Base-by-base conservation (phyloP, 2,113 vertebrate genomes). In the Cyanoliseus patagonus region DNA sequence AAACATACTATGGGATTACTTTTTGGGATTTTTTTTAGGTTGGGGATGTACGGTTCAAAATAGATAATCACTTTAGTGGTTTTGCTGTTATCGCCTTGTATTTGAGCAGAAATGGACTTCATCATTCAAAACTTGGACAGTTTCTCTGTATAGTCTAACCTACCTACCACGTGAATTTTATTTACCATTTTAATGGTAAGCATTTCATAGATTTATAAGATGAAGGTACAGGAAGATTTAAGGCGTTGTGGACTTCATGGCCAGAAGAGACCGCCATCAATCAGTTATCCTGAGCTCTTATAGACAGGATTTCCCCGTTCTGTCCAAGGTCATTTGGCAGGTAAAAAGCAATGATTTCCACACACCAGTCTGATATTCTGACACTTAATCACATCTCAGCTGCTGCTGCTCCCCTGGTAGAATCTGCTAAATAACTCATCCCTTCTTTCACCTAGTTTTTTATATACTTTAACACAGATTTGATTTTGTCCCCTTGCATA, bases 341-440 rank as follows among this genome's bases (percentile, higher is more conserved):
- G 92, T 83, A 37, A 88, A 86, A 88, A 94, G 90, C 69, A 95
- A 74, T 83, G 73, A 90, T 70, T 96, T 94, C 80, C 83, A 95
- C 83, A 78, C 39, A 95, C n/a, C 46, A 83, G 39, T 31, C 68
- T 42, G 76, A 78, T 92, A 74, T 66, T 88, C 83, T 89, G 86
- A 92, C 80, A 97, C 70, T 93, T 91, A 86, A 95, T 94, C 90
- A 88, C 33, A 33, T 86, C 68, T 95, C 33, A 4, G 59, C 49
- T 72, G 83, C 67, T 83, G 72, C 83, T 83, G 52, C 73, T 95
- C 73, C 83, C 80, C 28, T 92, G 42, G 69, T 66, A 94, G 76
- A 61, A 84, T 61, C 88, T 94, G 57, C 79, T 95, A 90, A 94
- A 94, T 93, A 95, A 96, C 90, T 92, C 37, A 95, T 88, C 35